Percentiles rank a stretch among this genome's conserved stretches.
Conservation (phyloP, 1,140 invertebrate genomes). For the Drosophila ficusphila region DNA sequence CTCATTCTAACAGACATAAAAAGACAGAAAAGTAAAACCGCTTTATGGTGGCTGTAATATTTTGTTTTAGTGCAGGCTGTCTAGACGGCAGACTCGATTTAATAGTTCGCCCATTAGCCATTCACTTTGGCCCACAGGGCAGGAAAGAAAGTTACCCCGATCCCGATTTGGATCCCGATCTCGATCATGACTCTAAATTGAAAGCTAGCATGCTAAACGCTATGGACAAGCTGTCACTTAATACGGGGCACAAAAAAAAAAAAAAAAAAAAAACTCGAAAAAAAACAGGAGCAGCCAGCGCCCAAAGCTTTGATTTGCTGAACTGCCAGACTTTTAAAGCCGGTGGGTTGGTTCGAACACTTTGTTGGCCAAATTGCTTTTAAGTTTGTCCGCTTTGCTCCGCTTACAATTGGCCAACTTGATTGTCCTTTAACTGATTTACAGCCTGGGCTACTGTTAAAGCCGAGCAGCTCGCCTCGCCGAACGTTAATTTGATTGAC, state of each 20-base stretch:
- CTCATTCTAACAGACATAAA: neutral
- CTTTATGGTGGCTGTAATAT: constrained; percentile 2
- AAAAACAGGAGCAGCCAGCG: constrained; percentile 40
- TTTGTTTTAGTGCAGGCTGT: constrained; percentile 32
- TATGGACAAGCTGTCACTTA: constrained; percentile 44
- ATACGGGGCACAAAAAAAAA: constrained; percentile 1
- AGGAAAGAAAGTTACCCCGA: constrained; percentile 65
- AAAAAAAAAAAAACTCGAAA: too few species aligned
- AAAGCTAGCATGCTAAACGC: constrained; percentile 74
- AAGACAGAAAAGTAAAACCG: neutral
- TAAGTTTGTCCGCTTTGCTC: constrained; percentile 9
- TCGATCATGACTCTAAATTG: constrained; percentile 68
- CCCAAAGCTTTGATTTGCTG: constrained; percentile 19
- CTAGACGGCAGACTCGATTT: constrained; percentile 51
- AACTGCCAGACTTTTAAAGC: constrained; percentile 24
- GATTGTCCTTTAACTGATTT: constrained; percentile 81
- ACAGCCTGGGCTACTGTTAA: constrained; percentile 53
- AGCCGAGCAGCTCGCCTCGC: constrained; percentile 5
- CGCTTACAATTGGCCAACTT: constrained; percentile 68
- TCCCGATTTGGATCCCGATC: constrained; percentile 13
- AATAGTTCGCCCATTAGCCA: constrained; percentile 63
- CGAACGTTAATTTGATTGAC: constrained; percentile 73
- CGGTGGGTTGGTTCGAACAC: constrained; percentile 30
- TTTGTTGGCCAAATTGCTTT: constrained; percentile 16
- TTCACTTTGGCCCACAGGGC: constrained; percentile 69